Evolutionary conservation across 2,113 vertebrate species (phyloP), one percentile per base, ranked within the genome.

Genomic region (Oncorhynchus clarkii): DNA sequence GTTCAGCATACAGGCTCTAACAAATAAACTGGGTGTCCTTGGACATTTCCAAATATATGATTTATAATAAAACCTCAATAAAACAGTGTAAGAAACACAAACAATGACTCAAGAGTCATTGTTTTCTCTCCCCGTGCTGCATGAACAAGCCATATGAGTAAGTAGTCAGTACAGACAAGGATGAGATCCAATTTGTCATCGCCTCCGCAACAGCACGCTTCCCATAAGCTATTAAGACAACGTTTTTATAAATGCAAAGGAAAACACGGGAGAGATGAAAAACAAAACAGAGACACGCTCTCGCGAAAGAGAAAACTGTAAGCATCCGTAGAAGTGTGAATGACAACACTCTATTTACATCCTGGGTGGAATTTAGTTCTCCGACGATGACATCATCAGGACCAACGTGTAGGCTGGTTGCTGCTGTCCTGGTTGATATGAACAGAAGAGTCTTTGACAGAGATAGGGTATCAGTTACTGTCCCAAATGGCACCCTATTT

Each of bases 111-210:
- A 22, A 20, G 54, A 18, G 18, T 24, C 2, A 73, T 67, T 70
- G 66, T 74, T 60, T 54, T 64, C 49, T 70, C 29, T 66, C 39
- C 6, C 49, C 18, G 60, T 49, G 45, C 62, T 20, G 7, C 48
- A n/a, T 60, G 71, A 71, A 66, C 48, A 66, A 54, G 68, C 16
- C 24, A 59, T 26, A 67, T 20, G 13, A 26, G 34, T 27, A 34
- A 74, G 54, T 34, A 71, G 13, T 75, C 78, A 80, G 82, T 62
- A 68, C 69, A 74, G 68, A 62, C 66, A 59, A 49, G 78, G 65
- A 67, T 71, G 72, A 77, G 73, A 74, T 80, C 27, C 20, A 75
- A 85, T 83, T 77, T 85, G 81, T 87, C 82, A 81, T 80, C 70
- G 76, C 77, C 70, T 74, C 54, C 39, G 49, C 71, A 65, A 78